phyloP scores from a whole-genome alignment of 2,113 vertebrate genomes.

The Mus musculus region DNA sequence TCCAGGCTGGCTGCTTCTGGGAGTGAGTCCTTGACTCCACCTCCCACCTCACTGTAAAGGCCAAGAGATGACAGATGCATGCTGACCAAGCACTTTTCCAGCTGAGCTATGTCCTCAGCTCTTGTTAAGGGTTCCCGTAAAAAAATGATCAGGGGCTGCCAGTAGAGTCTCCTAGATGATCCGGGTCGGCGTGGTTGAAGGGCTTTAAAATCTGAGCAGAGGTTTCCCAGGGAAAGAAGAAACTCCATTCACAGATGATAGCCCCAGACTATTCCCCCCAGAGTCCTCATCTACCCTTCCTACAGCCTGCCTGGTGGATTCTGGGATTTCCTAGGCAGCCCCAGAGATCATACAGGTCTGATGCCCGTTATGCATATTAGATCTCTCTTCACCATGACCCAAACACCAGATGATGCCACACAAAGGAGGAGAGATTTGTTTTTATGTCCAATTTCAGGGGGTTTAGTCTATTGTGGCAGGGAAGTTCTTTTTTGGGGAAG shows the following conservation, averaged over 20 bases:
- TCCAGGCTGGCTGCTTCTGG: not conserved
- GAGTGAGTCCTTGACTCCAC: not conserved
- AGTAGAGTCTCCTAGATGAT: not conserved
- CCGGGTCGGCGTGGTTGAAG: not conserved
- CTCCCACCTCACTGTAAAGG: not conserved
- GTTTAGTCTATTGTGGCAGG: too few species aligned
- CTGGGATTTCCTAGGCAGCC: not conserved
- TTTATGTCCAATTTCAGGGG: not conserved
- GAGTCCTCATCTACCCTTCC: not conserved
- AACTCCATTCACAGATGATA: fast-evolving
- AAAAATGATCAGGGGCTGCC: not conserved
- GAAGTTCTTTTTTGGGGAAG: not conserved
- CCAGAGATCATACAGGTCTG: not conserved
- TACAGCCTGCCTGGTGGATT: not conserved
- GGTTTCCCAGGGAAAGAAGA: not conserved
- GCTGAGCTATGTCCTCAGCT: not conserved
- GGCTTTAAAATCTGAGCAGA: not conserved
- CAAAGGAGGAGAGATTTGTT: not conserved
- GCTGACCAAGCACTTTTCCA: not conserved
- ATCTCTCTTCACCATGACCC: not conserved
- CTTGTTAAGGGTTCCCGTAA: not conserved
- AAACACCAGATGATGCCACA: not conserved
- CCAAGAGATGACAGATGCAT: not conserved
- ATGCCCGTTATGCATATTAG: not conserved
- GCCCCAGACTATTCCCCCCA: not conserved